phyloP scores from a whole-genome alignment of 2,797 vertebrate species.

The Propithecus perrieri region DNA sequence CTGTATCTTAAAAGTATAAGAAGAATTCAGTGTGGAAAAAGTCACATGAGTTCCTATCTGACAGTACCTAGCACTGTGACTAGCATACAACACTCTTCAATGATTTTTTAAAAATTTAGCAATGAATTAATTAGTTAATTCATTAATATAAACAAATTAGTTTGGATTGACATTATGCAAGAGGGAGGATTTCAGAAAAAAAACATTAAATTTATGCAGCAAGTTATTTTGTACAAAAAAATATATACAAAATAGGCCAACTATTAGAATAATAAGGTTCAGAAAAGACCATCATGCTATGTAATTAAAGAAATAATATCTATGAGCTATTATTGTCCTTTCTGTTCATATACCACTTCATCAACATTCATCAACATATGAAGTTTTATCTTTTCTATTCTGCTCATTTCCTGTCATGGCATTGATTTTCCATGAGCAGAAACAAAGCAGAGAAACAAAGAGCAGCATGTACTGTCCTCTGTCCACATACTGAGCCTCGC shows the following conservation, averaged over 20 bases:
- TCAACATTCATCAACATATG: background rate
- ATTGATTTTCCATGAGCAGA: background rate
- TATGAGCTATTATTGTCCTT: background rate
- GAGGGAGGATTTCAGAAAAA: background rate
- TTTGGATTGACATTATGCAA: background rate
- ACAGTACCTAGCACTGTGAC: background rate
- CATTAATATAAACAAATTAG: background rate
- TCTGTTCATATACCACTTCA: background rate
- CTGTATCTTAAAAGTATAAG: background rate
- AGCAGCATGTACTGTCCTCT: rapidly evolving
- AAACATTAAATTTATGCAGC: background rate
- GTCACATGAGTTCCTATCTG: background rate
- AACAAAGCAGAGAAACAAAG: background rate
- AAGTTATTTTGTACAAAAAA: conserved; percentile 8
- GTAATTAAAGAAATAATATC: conserved; percentile 13
- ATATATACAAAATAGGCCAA: background rate
- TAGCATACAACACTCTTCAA: background rate
- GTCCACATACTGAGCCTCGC: background rate
- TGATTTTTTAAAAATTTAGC: background rate
- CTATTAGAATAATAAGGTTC: background rate
- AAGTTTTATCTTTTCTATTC: background rate
- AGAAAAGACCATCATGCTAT: background rate
- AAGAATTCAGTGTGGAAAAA: background rate
- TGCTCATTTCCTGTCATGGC: background rate
- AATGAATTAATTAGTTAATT: background rate